A percentile compares a stretch with the other conserved stretches of the same genome.
Evolutionary conservation across 2,888 invertebrate genomes (phyloP).

Genomic region (Napeogenes sylphis): DNA sequence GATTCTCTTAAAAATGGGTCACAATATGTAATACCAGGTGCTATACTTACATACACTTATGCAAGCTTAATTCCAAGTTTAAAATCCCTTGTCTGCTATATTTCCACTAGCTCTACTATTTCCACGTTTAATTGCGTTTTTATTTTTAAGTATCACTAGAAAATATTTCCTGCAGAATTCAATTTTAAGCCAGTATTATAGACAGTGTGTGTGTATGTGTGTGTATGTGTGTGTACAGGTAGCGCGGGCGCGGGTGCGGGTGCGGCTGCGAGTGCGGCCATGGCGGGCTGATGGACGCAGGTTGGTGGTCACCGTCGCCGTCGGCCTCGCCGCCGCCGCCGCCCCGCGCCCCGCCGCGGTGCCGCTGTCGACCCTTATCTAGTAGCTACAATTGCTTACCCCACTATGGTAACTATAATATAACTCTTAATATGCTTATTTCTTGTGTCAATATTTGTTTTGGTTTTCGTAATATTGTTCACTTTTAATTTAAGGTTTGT

Average conservation of each 20-base stretch:
- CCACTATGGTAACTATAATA: conserved; percentile 54
- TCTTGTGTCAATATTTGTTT: too few relatives aligned
- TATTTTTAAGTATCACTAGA: too few relatives aligned
- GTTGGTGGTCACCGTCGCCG: conserved; percentile 70
- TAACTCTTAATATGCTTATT: not conserved
- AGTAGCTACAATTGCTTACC: conserved; percentile 70
- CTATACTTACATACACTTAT: too few relatives aligned
- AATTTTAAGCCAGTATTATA: too few relatives aligned
- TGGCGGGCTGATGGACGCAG: conserved; percentile 71
- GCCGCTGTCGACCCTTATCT: conserved; percentile 69
- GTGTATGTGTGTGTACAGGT: conserved; percentile 42
- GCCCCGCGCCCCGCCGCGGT: conserved; percentile 69
- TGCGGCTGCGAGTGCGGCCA: conserved; percentile 60
- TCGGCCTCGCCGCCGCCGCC: conserved; percentile 72
- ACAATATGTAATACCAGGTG: too few relatives aligned
- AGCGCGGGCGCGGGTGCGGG: conserved; percentile 52
- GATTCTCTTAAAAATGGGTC: too few relatives aligned
- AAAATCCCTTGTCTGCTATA: too few relatives aligned
- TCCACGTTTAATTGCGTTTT: too few relatives aligned
- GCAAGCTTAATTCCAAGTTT: too few relatives aligned
- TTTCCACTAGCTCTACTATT: too few relatives aligned
- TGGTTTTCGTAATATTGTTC: not conserved
- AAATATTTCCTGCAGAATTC: too few relatives aligned
- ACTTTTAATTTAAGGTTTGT: not conserved
- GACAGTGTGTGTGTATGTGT: too few relatives aligned